Base-by-base conservation (phyloP, 2,797 vertebrate species). In the Macropodus opercularis region DNA sequence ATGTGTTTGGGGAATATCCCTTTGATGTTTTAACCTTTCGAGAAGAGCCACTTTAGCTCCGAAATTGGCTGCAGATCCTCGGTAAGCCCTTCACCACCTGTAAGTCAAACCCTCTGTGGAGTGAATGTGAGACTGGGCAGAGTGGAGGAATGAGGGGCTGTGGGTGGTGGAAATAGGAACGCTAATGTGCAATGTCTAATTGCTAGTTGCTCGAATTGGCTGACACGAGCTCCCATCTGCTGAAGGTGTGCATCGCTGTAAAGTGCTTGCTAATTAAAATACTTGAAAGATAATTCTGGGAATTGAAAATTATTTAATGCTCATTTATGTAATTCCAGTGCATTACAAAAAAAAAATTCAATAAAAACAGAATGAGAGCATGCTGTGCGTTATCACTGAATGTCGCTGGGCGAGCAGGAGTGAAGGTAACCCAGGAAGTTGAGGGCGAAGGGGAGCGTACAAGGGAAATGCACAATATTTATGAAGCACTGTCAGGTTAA, bases 241-340 rank as follows among this genome's bases (percentile, higher is more conserved):
- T 81, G 78, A 75, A 88, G 83, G 82, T 89, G 86, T 67, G 75
- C 67, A 72, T 46, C 40, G 62, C 40, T 71, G 73, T 50, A 72
- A 85, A 87, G 83, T 85, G 85, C 70, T 79, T 58, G 71, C 83
- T 88, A 90, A 93, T 93, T 92, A 85, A 90, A 90, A 89, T 87
- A 75, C 88, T 90, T 86, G 71, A 90, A 87, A 88, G 80, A 89
- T 85, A 87, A 88, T 91, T 87, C 86, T 76, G 73, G 79, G 81
- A 87, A 87, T 85, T 89, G 79, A 69, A 81, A 89, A 89, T 75
- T 65, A 87, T 91, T 89, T 85, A 89, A 87, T 86, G 71, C 44
- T 84, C 80, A 84, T 90, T 85, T 86, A 77, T 85, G 68, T 83
- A 74, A 83, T 89, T 87, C 43, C 51, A 41, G 63, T 17, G 68